Evolutionary conservation across 2,888 invertebrate genomes (phyloP), one percentile per base, ranked within the genome.

Genomic region (Labia minor): DNA sequence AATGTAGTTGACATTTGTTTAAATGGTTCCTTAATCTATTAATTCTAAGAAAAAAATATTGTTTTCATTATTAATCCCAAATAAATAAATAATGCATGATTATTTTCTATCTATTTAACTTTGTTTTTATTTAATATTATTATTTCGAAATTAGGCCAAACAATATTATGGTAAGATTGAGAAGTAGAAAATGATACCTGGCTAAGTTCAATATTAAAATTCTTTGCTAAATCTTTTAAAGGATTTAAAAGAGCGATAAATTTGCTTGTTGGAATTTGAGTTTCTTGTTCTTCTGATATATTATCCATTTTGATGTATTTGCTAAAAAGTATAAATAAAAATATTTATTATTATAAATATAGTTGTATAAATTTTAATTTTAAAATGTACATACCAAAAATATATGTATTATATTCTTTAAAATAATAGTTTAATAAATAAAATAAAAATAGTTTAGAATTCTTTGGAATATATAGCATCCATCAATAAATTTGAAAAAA

Each of bases 161-260:
- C n/a, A n/a, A n/a, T n/a, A n/a, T n/a, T n/a, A n/a, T n/a, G n/a
- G n/a, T n/a, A n/a, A n/a, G n/a, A n/a, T n/a, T n/a, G n/a, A n/a
- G n/a, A n/a, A n/a, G n/a, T n/a, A n/a, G n/a, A n/a, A 26, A 26
- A 26, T 26, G 6, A n/a, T 49, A 49, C 49, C 49, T 49, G n/a
- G 49, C 49, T 49, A n/a, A 49, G 49, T n/a, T 49, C 49, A 14
- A 49, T 49, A 49, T 49, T 16, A 49, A 49, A 49, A 49, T 49
- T 49, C 2, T 14, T 49, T 16, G 49, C 16, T 49, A 49, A 49
- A 49, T 49, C 49, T 16, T 49, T 49, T 49, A 49, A 16, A 8
- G 49, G 49, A 49, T 11, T 16, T 49, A 49, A 49, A 49, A 49
- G 49, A 16, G 49, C 49, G 3, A 49, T 49, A 14, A 49, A 49